Evolutionary conservation across 2,888 invertebrate genomes (phyloP), one percentile per base, ranked within the genome.

Genomic region (Nematopogon swammerdamellus): DNA sequence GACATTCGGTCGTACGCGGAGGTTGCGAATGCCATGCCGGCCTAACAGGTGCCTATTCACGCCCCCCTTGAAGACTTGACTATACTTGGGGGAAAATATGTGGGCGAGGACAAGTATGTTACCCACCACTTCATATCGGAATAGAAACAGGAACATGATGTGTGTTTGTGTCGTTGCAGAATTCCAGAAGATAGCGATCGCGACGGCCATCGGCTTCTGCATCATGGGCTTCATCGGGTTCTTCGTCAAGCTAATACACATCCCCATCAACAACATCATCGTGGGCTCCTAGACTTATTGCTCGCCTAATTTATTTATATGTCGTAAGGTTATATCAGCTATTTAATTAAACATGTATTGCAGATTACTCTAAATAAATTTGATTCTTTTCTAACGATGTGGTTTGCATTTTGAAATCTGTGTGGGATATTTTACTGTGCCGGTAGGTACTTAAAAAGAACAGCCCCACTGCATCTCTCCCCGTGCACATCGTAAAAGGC

Each of bases 191-290:
- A 99, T 99, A 64, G 99, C 98, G 19, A 92, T 98, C 60, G 99
- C 99, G 50, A 99, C 99, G 53, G 98, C 98, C 3, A 97, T 99
- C 65, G 99, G 99, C 51, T 99, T 99, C 83, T 97, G 95, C 73
- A 97, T 99, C 72, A 99, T 99, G 99, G 99, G 99, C 51, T 99
- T 99, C 81, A 99, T 99, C 68, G 99, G 99, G 61, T 99, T 99
- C 84, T 99, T 99, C 63, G 99, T 99, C 36, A 99, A 99, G 81
- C 84, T 99, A 60, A 99, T 99, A 76, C 99, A 99, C 76, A 99
- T 99, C 74, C 99, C 99, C 57, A 99, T 99, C 79, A 95, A 95
- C 79, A 94, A 94, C 73, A 94, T 95, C 68, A 94, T 94, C 72
- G 94, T 95, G 67, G 92, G 91, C 70, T 92, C 92, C 68, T 84